Percentiles rank a stretch among this genome's conserved stretches.
These are phyloP conservation scores for Cherax quadricarinatus DNA, from an alignment of 1,140 invertebrate genomes.

Conservation along the genomic window DNA sequence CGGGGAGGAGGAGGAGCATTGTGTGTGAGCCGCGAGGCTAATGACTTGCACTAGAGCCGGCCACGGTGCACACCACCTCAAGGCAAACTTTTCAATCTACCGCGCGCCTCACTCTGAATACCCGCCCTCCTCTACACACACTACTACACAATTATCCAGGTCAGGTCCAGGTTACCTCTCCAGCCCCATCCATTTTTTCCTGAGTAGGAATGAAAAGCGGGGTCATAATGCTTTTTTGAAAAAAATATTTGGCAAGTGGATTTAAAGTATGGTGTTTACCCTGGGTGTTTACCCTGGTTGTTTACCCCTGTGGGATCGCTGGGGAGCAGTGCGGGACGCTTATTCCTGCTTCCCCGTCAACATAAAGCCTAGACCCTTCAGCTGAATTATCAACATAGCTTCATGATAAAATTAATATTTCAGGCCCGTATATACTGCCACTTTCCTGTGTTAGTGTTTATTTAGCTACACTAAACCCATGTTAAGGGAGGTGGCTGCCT, in stretches of 20 bases:
- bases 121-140: background rate
- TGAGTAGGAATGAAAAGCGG: conserved; percentile 35
- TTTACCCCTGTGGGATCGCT: background rate
- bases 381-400: background rate
- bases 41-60: conserved; percentile 23
- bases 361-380: background rate
- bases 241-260: conserved; percentile 27
- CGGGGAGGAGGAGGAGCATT: background rate
- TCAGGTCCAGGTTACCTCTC: conserved; percentile 39
- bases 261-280: background rate
- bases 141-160: conserved; percentile 41
- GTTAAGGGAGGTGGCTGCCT: background rate
- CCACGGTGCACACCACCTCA: background rate
- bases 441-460: background rate
- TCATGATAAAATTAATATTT: no score
- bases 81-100: conserved; percentile 26
- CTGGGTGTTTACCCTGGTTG: no score
- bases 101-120: conserved; percentile 31
- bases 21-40: background rate
- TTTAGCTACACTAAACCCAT: background rate
- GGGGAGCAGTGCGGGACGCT: background rate
- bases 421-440: background rate
- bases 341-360: background rate
- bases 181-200: conserved; percentile 30
- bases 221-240: conserved; percentile 43